Conservation (phyloP, 2,888 invertebrate genomes). For the Rhingia rostrata region DNA sequence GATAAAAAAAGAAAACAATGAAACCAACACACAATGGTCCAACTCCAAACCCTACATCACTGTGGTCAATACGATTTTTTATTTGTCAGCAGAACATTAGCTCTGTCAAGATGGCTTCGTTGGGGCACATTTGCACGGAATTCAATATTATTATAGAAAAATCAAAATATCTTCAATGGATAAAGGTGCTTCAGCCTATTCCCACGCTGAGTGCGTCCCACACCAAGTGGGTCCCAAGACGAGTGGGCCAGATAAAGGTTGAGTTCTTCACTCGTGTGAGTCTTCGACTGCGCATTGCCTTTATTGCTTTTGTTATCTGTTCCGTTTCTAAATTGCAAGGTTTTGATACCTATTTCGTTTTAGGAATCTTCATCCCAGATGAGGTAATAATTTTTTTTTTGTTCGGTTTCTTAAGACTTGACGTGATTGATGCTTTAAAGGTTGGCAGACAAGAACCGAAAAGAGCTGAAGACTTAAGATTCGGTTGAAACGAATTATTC, state of each 20-base stretch:
- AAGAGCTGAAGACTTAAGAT: neutral
- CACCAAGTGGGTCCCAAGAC: constrained; percentile 1
- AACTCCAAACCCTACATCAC: neutral
- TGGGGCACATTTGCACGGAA: constrained; percentile 1
- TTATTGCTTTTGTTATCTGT: constrained; percentile 4
- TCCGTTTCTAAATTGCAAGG: constrained; percentile 1
- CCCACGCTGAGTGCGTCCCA: constrained; percentile 8
- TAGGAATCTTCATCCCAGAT: neutral
- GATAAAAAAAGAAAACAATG: constrained; percentile 12
- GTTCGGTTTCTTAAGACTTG: neutral
- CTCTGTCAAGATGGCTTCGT: neutral
- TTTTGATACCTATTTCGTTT: constrained; percentile 4
- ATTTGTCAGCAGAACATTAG: neutral
- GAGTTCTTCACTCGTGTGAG: constrained; percentile 22
- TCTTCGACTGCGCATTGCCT: constrained; percentile 4
- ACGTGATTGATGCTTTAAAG: neutral
- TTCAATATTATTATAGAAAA: constrained; percentile 1
- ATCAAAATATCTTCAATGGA: constrained; percentile 12
- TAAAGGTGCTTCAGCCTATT: constrained; percentile 14
- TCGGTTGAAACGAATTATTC: constrained; percentile 3
- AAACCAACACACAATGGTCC: neutral
- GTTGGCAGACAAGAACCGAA: neutral
- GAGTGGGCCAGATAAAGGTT: constrained; percentile 32
- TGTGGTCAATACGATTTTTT: constrained; percentile 12
- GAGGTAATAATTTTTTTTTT: neutral